Evolutionary conservation across 2,113 vertebrate species (phyloP).

Genomic region (chimpanzee (Pan troglodytes)): NHGRI_mPanTro3-v2.1_pri NC_072410.2:13242001-13242500

Average conservation of each 20-base stretch:
- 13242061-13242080: background rate
- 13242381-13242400: slow-evolving; percentile 93
- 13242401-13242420: slow-evolving; percentile 96
- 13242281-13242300: slow-evolving; percentile 64
- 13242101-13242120: slow-evolving; percentile 25
- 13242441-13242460: background rate
- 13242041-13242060: slow-evolving; percentile 33
- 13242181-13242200: slow-evolving; percentile 19
- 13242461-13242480: background rate
- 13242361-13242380: slow-evolving; percentile 95
- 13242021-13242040: background rate
- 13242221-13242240: background rate
- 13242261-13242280: background rate
- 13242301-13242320: slow-evolving; percentile 85
- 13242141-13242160: background rate
- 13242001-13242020: background rate
- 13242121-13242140: background rate
- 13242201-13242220: slow-evolving; percentile 10
- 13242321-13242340: slow-evolving; percentile 90
- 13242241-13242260: background rate
- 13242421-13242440: slow-evolving; percentile 63
- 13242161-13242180: background rate
- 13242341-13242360: slow-evolving; percentile 95
- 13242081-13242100: background rate
- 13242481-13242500: background rate